Evolutionary conservation across 2,113 vertebrate species (phyloP).

Genomic region (Psittacula cyanocephala): DNA sequence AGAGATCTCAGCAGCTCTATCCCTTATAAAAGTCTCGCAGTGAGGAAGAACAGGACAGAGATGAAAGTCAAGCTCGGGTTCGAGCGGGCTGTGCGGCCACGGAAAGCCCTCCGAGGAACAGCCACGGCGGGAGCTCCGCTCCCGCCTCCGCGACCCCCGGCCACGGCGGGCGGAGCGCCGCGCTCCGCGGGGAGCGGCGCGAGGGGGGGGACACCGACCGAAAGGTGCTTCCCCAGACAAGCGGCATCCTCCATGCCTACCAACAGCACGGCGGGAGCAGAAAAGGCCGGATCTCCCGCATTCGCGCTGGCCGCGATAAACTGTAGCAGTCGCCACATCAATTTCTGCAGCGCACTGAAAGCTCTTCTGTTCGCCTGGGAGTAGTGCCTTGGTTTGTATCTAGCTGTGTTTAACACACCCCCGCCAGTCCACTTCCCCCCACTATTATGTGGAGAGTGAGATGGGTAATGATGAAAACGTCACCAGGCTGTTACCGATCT

Average conservation of each 20-base stretch:
- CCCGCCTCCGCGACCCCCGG: background rate
- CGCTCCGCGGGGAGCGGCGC: too few species aligned
- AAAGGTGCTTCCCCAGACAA: background rate
- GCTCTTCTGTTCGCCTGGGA: background rate
- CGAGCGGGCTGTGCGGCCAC: background rate
- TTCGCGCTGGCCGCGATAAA: background rate
- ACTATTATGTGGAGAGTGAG: background rate
- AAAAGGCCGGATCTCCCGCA: background rate
- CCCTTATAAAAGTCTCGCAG: background rate
- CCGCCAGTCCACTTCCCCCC: background rate
- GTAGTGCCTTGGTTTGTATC: background rate
- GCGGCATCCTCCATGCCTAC: background rate
- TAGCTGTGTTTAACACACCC: background rate
- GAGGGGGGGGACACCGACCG: too few species aligned
- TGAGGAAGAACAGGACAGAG: background rate
- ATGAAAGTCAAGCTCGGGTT: background rate
- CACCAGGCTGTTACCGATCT: conserved; percentile 18
- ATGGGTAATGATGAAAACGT: conserved; percentile 34
- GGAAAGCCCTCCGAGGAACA: background rate
- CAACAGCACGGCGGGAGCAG: accelerated
- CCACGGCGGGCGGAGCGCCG: background rate
- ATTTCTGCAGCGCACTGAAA: background rate
- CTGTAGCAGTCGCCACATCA: background rate
- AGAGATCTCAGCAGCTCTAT: background rate
- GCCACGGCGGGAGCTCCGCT: accelerated